phyloP scores from a whole-genome alignment of 1,140 invertebrate species.

The Drosophila kanapiae region DNA sequence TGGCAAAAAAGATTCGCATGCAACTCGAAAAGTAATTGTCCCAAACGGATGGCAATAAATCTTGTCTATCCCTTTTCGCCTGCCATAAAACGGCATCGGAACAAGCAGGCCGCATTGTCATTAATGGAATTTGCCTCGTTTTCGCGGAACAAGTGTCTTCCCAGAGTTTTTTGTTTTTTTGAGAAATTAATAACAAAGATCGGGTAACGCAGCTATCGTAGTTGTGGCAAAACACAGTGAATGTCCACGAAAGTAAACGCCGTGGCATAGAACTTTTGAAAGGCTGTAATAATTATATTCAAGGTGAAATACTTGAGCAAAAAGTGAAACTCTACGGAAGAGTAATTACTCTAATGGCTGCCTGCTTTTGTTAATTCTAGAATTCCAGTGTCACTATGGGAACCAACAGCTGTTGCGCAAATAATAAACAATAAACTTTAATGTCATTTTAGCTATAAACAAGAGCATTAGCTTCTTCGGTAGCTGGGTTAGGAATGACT shows the following conservation, averaged over 20 bases:
- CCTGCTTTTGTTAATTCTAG: neutral
- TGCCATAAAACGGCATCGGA: conserved; percentile 5
- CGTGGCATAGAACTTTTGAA: no score
- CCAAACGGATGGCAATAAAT: conserved; percentile 2
- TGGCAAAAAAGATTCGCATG: neutral
- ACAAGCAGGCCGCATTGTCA: conserved; percentile 41
- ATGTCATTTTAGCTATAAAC: neutral
- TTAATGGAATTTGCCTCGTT: conserved; percentile 33
- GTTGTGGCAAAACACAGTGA: conserved; percentile 14
- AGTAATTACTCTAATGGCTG: neutral
- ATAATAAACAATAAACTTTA: conserved; percentile 4
- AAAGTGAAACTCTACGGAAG: neutral
- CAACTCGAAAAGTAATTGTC: conserved; percentile 22
- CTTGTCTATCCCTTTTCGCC: conserved; percentile 7
- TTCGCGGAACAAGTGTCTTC: conserved; percentile 31
- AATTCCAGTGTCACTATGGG: neutral
- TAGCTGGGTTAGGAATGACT: neutral
- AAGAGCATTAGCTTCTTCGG: neutral
- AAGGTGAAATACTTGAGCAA: neutral
- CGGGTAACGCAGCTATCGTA: conserved; percentile 2
- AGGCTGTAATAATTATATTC: neutral
- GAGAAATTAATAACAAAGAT: conserved; percentile 31
- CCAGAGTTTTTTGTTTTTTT: conserved; percentile 12
- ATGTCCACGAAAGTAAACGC: neutral
- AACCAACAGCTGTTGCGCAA: neutral